Evolutionary conservation across 2,888 invertebrate species (phyloP).

Genomic region (Cerastis leucographa): DNA sequence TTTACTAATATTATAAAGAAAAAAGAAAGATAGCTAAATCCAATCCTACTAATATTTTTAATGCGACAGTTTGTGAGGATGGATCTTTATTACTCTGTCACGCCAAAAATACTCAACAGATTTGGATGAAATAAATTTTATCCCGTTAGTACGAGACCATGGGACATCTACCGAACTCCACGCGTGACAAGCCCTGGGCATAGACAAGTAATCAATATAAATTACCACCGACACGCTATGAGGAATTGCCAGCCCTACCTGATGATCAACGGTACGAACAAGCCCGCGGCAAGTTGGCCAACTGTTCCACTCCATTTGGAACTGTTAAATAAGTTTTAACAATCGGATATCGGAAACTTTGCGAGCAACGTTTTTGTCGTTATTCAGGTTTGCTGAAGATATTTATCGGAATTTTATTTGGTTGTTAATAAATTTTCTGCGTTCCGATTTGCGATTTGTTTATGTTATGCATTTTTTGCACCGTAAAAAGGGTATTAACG

Average conservation of each 20-base stretch:
- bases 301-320: constrained; percentile 67
- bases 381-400: constrained; percentile 43
- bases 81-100: too few relatives aligned
- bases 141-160: too few relatives aligned
- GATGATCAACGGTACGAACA: constrained; percentile 47
- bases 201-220: too few relatives aligned
- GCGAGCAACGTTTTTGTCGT: constrained; percentile 54
- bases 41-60: too few relatives aligned
- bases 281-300: constrained; percentile 62
- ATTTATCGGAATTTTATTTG: constrained; percentile 35
- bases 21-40: too few relatives aligned
- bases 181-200: too few relatives aligned
- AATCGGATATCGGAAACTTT: constrained; percentile 67
- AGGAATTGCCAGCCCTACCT: constrained; percentile 50
- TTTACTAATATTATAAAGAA: too few relatives aligned
- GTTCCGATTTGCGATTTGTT: neutral
- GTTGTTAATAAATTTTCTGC: constrained; percentile 24
- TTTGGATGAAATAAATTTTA: too few relatives aligned
- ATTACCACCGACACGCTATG: too few relatives aligned
- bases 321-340: constrained; percentile 74
- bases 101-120: too few relatives aligned
- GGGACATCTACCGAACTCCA: too few relatives aligned
- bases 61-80: too few relatives aligned
- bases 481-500: neutral
- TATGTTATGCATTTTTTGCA: neutral